A percentile compares a stretch with the other conserved stretches of the same genome.
Conservation (phyloP, 2,888 invertebrate species). For the Agrochola circellaris region DNA sequence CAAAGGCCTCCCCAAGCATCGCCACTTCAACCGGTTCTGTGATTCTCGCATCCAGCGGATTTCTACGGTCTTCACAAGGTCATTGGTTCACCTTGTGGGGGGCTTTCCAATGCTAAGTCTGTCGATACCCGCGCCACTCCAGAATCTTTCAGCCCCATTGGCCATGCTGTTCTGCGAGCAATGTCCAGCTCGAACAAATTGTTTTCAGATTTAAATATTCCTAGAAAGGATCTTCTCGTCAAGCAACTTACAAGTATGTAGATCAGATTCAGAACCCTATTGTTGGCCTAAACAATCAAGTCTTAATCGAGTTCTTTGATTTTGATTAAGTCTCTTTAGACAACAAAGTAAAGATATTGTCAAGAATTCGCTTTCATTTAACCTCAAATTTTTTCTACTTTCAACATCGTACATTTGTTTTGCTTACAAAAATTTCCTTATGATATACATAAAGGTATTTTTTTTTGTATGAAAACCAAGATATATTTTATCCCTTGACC, state of each 20-base stretch:
- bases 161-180: not conserved
- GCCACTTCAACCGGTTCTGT: not conserved
- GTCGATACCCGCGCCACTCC: not conserved
- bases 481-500: not conserved
- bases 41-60: not conserved
- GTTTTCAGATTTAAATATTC: not conserved
- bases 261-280: not conserved
- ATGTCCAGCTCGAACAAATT: not conserved
- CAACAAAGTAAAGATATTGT: not conserved
- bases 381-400: not conserved
- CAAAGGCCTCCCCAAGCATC: not conserved
- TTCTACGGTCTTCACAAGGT: too few species aligned
- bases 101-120: too few species aligned
- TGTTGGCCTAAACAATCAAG: conserved; percentile 23
- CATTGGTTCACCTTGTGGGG: not conserved
- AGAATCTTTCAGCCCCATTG: not conserved
- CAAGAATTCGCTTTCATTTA: not conserved
- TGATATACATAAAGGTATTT: not conserved
- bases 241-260: not conserved
- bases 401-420: conserved; percentile 6
- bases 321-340: conserved; percentile 4
- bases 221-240: not conserved
- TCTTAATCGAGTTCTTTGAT: conserved; percentile 18
- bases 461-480: not conserved
- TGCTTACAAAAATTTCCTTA: conserved; percentile 5